Base-by-base conservation (phyloP, 2,113 vertebrate genomes). In the Elachura formosa region DNA sequence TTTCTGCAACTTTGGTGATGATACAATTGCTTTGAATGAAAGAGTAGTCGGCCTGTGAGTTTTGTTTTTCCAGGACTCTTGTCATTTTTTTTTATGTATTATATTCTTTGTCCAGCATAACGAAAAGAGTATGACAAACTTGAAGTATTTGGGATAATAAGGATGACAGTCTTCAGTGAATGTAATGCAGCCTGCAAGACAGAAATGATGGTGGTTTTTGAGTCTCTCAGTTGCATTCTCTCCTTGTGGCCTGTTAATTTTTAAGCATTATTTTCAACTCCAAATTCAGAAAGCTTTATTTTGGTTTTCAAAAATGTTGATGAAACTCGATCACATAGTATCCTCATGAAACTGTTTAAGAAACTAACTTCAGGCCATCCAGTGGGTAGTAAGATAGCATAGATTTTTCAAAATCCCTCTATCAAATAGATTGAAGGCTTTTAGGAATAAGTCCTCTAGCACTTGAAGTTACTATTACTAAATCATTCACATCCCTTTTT, bases 401-500 rank as follows among this genome's bases (percentile, higher is more conserved):
- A 49, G 46, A 86, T 69, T 95, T 92, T 93, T 77, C 67, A 96
- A 69, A 36, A 77, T 68, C 49, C 81, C 34, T 17, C 71, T 38
- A 79, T 92, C 58, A 89, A 83, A 90, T 96, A 90, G 36, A 73
- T 25, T 45, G 38, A 90, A 95, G 34, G 64, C 79, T 94, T 83
- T 85, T 93, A 87, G 81, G 48, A 90, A 29, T 86, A 89, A 90
- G 86, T 96, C 73, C 81, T 91, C 40, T 93, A 96, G 59, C 68
- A 83, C 64, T 91, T 95, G 86, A 79, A 89, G 89, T 97, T 94
- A 92, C 94, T 90, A 69, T 91, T 98, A 91, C 75, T 96, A 97
- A 97, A 97, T 97, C 94, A 96, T 97, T 98, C 95, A 96, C 69
- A 97, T 97, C 63, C 63, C 87, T 97, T 97, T 96, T 96, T 94